These are phyloP conservation scores for Nansenia antarctica DNA, from an alignment of 2,113 vertebrate species.

Conservation along the genomic window DNA sequence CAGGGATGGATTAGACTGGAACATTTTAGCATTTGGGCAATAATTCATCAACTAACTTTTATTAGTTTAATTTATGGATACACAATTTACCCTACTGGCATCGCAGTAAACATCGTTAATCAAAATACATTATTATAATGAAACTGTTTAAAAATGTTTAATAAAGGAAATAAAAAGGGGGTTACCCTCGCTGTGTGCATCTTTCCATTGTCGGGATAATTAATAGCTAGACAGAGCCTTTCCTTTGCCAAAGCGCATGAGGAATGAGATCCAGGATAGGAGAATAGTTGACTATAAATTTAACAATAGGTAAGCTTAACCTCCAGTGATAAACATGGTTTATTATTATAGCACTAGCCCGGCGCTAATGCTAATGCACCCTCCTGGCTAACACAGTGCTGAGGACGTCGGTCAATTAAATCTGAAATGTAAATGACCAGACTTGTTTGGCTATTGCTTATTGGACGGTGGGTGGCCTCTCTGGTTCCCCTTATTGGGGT, in stretches of 20 bases:
- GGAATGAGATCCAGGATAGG: slow-evolving; percentile 45
- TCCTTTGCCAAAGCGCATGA: slow-evolving; percentile 65
- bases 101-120: slow-evolving; percentile 80
- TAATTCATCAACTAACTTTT: slow-evolving; percentile 80
- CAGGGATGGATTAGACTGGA: slow-evolving; percentile 68
- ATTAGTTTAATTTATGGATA: slow-evolving; percentile 80
- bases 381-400: slow-evolving; percentile 36
- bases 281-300: slow-evolving; percentile 62
- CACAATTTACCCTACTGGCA: slow-evolving; percentile 77
- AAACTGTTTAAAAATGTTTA: slow-evolving; percentile 81
- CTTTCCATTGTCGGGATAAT: slow-evolving; percentile 71
- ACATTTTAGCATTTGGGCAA: slow-evolving; percentile 72
- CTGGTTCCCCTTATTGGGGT: slow-evolving; percentile 21
- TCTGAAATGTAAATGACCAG: slow-evolving; percentile 45
- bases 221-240: slow-evolving; percentile 66
- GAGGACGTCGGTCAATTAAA: slow-evolving; percentile 63
- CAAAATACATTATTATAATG: slow-evolving; percentile 84
- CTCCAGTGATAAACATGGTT: slow-evolving; percentile 55
- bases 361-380: slow-evolving; percentile 49
- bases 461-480: slow-evolving; percentile 51
- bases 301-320: slow-evolving; percentile 67
- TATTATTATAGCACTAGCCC: slow-evolving; percentile 43
- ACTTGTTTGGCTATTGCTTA: slow-evolving; percentile 43
- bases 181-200: slow-evolving; percentile 72
- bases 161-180: slow-evolving; percentile 76